Evolutionary conservation across 2,797 vertebrate genomes (phyloP).

Genomic region (Ciconia nigra): DNA sequence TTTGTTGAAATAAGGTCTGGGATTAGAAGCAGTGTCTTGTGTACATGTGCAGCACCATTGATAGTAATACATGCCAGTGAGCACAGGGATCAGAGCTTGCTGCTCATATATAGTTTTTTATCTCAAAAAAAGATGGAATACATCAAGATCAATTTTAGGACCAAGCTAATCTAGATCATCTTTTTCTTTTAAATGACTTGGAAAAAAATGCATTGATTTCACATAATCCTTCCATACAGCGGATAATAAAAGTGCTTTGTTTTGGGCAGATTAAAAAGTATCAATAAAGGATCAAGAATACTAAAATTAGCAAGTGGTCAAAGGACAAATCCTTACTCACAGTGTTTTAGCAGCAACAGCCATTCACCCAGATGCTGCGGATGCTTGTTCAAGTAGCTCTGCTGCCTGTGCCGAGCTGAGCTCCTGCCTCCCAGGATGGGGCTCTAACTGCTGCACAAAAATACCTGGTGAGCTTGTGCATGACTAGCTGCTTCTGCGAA

Average conservation of each 20-base stretch:
- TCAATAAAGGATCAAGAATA: neutral
- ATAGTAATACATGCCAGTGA: neutral
- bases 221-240: neutral
- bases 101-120: neutral
- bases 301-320: neutral
- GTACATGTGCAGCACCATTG: fast-evolving
- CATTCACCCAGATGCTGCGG: neutral
- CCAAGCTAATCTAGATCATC: neutral
- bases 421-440: neutral
- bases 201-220: neutral
- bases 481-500: neutral
- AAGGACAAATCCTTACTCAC: neutral
- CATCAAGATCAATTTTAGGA: neutral
- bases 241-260: neutral
- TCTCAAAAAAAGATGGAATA: neutral
- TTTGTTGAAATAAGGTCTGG: neutral
- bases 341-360: neutral
- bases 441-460: neutral
- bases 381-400: neutral
- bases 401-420: neutral
- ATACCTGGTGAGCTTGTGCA: neutral
- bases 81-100: neutral
- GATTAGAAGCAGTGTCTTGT: neutral
- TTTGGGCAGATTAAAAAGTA: neutral
- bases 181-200: neutral